These are phyloP conservation scores for Seladonia tumulorum DNA, from an alignment of 2,888 invertebrate genomes.

Conservation along the genomic window DNA sequence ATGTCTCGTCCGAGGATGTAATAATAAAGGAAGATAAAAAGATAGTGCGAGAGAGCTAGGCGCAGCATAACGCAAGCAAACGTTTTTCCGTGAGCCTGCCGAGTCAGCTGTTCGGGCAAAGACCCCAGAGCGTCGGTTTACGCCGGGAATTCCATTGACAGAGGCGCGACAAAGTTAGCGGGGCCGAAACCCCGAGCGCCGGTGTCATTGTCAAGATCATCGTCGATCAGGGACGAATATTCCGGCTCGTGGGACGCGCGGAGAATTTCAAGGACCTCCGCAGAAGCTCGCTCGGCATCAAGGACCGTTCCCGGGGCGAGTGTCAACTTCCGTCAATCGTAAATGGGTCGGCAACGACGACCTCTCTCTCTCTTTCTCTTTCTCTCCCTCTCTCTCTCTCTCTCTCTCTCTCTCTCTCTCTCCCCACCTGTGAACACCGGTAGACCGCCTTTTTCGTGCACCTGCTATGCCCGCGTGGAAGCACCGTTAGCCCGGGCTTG, in stretches of 20 bases:
- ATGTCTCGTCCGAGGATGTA: background rate
- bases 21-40: background rate
- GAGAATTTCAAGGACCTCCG: constrained; percentile 9
- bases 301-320: constrained; percentile 7
- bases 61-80: background rate
- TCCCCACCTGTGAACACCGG: constrained; percentile 13
- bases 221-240: constrained; percentile 18
- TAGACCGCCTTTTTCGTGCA: constrained; percentile 63
- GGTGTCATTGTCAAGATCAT: constrained; percentile 6
- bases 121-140: background rate
- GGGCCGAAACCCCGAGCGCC: background rate
- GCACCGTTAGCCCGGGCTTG: constrained; percentile 70
- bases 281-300: background rate
- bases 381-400: background rate
- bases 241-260: constrained; percentile 7
- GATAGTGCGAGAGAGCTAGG: background rate
- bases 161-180: constrained; percentile 9
- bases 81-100: background rate
- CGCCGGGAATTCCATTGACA: background rate
- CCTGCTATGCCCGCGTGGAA: constrained; percentile 63
- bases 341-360: constrained; percentile 31
- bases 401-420: background rate
- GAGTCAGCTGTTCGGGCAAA: constrained; percentile 2
- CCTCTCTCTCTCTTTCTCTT: background rate
- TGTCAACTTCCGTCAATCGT: constrained; percentile 33